Base-by-base conservation (phyloP, 2,888 invertebrate species). In the Xanthia togata region DNA sequence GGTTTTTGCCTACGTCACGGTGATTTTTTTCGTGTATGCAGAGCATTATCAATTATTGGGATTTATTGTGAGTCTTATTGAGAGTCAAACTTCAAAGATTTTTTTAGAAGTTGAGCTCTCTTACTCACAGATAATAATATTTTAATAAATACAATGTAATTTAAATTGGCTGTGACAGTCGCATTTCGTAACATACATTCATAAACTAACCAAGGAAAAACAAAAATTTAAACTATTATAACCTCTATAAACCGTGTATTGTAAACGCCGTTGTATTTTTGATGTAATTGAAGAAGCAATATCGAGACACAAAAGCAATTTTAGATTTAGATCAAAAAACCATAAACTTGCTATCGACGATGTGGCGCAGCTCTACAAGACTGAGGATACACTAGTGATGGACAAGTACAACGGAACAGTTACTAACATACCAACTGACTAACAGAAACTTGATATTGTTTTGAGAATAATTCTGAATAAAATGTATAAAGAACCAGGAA, bases 311-410 rank as follows among this genome's bases (percentile, higher is more conserved):
- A 90, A 92, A 94, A 92, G 92, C 93, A 95, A 95, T 95, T 95
- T 94, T 91, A 95, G 95, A 95, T 95, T 94, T 88, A 88, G 91
- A 94, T 94, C 93, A 88, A 91, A 92, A 93, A 91, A 91, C 91
- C 92, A 93, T 94, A 94, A 94, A 94, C 90, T 90, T 90, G 88
- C 88, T 83, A 79, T 88, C 84, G 84, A 90, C 89, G 89, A 88
- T 92, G 88, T 89, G 89, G 90, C 73, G 67, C 57, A 76, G 65
- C 50, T 78, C 60, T 68, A 71, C 50, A 41, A 71, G 35, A 72
- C 70, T 50, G 62, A 35, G 44, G 53, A n/a, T 69, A 75, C n/a
- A 35, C 9, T 83, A 79, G 86, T 81, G 79, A 65, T 73, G 79
- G 63, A 74, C 59, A 65, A 75, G 50, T 67, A n/a, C 50, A 60